Percentiles rank a stretch among this genome's conserved stretches.
These are phyloP conservation scores for Selene dorsalis DNA, from an alignment of 2,797 vertebrate genomes.

Conservation along the genomic window DNA sequence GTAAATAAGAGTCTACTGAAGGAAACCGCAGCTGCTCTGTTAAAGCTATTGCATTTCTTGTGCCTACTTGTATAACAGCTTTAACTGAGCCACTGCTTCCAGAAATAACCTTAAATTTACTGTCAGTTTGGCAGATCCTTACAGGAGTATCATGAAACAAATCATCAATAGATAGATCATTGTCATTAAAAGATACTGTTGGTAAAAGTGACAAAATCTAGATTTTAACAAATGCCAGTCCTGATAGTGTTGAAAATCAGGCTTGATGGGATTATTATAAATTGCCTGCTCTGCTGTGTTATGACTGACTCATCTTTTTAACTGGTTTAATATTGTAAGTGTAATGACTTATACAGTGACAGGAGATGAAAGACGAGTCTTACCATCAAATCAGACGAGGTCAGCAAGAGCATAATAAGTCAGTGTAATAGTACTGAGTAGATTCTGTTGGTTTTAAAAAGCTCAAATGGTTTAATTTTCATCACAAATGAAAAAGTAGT, in stretches of 20 bases:
- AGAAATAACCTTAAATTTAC: not conserved
- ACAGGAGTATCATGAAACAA: not conserved
- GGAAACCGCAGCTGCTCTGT: not conserved
- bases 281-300: not conserved
- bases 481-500: not conserved
- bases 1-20: not conserved
- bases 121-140: not conserved
- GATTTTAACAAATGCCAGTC: not conserved
- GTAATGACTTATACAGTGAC: not conserved
- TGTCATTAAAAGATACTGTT: not conserved
- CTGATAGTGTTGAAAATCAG: slow-evolving; percentile 1
- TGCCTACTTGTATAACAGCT: not conserved
- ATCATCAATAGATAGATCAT: not conserved
- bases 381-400: not conserved
- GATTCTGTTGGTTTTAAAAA: not conserved
- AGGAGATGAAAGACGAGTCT: not conserved
- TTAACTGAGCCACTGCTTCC: not conserved
- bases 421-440: not conserved
- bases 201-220: slow-evolving; percentile 3
- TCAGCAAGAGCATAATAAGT: not conserved
- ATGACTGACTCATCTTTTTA: not conserved
- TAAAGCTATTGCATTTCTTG: too few species aligned
- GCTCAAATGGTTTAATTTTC: not conserved
- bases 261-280: not conserved
- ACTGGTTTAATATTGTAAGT: not conserved